Base-by-base conservation (phyloP, 2,888 invertebrate genomes). In the Eurois occulta region DNA sequence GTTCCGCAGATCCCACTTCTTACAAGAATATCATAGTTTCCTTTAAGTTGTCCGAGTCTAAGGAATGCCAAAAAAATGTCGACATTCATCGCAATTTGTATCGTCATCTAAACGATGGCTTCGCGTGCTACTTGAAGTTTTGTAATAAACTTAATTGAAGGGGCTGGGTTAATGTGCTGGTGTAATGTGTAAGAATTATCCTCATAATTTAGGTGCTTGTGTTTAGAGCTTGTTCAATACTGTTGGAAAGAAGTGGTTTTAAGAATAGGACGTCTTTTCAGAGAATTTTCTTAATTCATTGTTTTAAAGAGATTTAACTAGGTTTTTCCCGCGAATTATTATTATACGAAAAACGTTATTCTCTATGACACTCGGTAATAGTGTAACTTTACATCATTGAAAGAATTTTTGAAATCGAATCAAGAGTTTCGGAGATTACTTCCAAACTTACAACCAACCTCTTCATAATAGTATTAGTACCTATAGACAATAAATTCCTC, bases 71-170 rank as follows among this genome's bases (percentile, higher is more conserved):
- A 77, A 41, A n/a, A 43, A 52, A 72, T 64, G 52, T 80, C 52
- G 48, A 71, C 58, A 76, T 16, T 65, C 32, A 72, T 68, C 16
- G 72, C 32, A 81, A 70, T 80, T 80, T 43, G 48, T 77, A 71
- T 71, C 72, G 76, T 81, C 71, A 73, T 81, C 64, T 82, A 86
- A 83, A 62, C 43, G 68, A 64, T n/a, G 2, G 52, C 24, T 65
- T 83, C 55, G 83, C 83, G 72, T 84, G 86, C 32, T n/a, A 32
- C 38, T 28, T 32, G 65, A 32, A 32, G 73, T 21, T 46, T 70
- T 24, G 41, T 68, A 75, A 48, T 72, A 28, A 35, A 73, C 43
- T 66, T 81, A 77, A 85, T 76, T 85, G 32, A 73, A 32, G 70
- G 48, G 67, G 32, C 32, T 52, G 28, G 6, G 48, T 35, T 68